Base-by-base conservation (phyloP, 53 echinoderm and acorn worm genomes). In the Zoroaster sp. region DNA sequence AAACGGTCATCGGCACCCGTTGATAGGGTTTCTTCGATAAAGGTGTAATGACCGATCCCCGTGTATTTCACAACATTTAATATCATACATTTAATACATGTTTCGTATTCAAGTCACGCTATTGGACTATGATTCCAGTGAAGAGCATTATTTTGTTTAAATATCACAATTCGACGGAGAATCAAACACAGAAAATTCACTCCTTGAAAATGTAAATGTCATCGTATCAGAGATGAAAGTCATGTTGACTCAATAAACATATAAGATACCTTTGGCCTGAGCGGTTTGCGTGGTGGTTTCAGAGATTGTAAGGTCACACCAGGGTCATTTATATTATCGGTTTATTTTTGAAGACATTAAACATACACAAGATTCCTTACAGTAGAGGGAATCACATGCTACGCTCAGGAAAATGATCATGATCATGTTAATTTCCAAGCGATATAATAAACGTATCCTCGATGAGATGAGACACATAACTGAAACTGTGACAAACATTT, bases 11-110 rank as follows among this genome's bases (percentile, higher is more conserved):
- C 71, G 45, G 41, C 31, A n/a, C 51, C 34, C 36, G 70, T 49
- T 69, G 72, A 71, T 85, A 70, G 46, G 49, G 71, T 85, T 85
- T 46, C 85, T 49, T 4, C 36, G 52, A 70, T 35, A 45, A 70
- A 32, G 85, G 85, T 70, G 51, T 85, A 70, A 43, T 46, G 69
- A 70, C 32, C 71, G 34, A 12, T 32, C 20, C 49, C 8, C 2
- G 35, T 1, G 10, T 52, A 70, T 70, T 85, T 70, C 70, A 70
- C 70, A 15, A 6, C 34, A 34, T 46, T 46, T 9, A 46, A 13
- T 46, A 13, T 7, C 13, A 9, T 46, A 7, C 47, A 7, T 9
- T 9, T n/a, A n/a, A n/a, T n/a, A n/a, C n/a, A n/a, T n/a, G n/a
- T n/a, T n/a, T n/a, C n/a, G n/a, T n/a, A n/a, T n/a, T n/a, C n/a